Percentiles rank a stretch among this genome's conserved stretches.
Evolutionary conservation across 2,888 invertebrate genomes (phyloP).

Genomic region (Epistrophe eligans): DNA sequence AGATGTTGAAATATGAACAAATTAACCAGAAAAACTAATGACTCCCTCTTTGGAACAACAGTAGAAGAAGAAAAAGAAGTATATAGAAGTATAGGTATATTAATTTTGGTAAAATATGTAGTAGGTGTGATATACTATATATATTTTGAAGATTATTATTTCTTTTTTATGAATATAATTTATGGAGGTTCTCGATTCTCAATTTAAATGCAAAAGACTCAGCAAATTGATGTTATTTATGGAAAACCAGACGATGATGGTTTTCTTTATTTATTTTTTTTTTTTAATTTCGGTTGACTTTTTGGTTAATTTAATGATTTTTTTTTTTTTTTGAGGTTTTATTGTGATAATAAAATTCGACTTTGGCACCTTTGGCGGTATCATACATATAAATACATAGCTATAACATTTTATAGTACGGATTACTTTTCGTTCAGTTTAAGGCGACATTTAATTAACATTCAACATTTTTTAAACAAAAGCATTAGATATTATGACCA

Average conservation of each 20-base stretch:
- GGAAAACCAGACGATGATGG: slow-evolving; percentile 24
- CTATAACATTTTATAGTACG: not conserved
- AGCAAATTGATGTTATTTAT: slow-evolving; percentile 68
- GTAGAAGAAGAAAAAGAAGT: not conserved
- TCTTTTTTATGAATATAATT: slow-evolving; percentile 62
- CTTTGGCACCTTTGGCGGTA: slow-evolving; percentile 38
- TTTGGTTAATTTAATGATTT: slow-evolving; percentile 12
- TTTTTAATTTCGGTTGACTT: slow-evolving; percentile 1
- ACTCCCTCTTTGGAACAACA: slow-evolving; percentile 7
- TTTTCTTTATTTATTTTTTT: not conserved
- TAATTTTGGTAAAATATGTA: not conserved
- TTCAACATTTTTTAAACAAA: not conserved
- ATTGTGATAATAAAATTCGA: slow-evolving; percentile 30
- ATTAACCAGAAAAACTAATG: slow-evolving; percentile 55
- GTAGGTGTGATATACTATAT: not conserved
- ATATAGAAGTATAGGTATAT: not conserved
- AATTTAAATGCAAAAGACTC: slow-evolving; percentile 35
- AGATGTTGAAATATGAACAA: slow-evolving; percentile 48
- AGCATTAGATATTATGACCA: not conserved
- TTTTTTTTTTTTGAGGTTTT: not conserved
- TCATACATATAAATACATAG: not conserved
- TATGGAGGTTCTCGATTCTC: slow-evolving; percentile 56
- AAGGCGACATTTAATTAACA: not conserved
- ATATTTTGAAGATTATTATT: slow-evolving; percentile 12
- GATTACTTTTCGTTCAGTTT: not conserved